Percentiles rank a stretch among this genome's conserved stretches.
Conservation (phyloP, 1,140 invertebrate species). For the Pinna nobilis region DNA sequence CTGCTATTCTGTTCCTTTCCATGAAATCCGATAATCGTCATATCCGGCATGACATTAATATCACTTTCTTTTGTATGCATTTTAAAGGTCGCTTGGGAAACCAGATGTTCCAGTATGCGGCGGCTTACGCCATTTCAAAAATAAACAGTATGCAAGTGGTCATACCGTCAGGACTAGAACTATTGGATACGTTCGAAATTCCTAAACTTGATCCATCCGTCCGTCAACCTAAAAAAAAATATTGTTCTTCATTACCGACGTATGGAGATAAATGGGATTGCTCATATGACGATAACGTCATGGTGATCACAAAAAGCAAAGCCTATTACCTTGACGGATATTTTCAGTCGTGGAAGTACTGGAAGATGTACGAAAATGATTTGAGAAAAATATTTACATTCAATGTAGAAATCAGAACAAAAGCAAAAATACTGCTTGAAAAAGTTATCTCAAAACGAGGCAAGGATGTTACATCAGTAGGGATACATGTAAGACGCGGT, state of each 20-base stretch:
- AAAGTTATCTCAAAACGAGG: constrained; percentile 5
- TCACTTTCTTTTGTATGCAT: no score
- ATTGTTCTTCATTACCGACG: background rate
- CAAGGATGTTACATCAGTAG: constrained; percentile 29
- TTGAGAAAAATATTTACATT: constrained; percentile 28
- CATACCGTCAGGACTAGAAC: background rate
- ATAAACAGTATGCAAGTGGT: background rate
- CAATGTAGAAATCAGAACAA: constrained; percentile 2
- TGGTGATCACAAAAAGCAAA: background rate
- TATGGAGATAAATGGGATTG: background rate
- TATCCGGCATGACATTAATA: no score
- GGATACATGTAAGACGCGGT: constrained; percentile 53
- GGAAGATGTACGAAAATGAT: constrained; percentile 28
- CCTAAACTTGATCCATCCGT: background rate
- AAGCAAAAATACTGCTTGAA: background rate
- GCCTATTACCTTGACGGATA: constrained; percentile 31
- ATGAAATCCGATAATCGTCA: no score
- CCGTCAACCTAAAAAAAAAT: no score
- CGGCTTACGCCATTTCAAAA: background rate
- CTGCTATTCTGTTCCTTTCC: no score
- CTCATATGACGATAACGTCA: background rate
- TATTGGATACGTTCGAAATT: constrained; percentile 1
- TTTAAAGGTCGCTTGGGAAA: constrained; percentile 6
- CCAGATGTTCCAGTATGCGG: constrained; percentile 1
- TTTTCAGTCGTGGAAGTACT: constrained; percentile 44